Percentiles rank a stretch among this genome's conserved stretches.
Evolutionary conservation across 2,888 invertebrate genomes (phyloP).

Genomic region (Siphlonurus alternatus): DNA sequence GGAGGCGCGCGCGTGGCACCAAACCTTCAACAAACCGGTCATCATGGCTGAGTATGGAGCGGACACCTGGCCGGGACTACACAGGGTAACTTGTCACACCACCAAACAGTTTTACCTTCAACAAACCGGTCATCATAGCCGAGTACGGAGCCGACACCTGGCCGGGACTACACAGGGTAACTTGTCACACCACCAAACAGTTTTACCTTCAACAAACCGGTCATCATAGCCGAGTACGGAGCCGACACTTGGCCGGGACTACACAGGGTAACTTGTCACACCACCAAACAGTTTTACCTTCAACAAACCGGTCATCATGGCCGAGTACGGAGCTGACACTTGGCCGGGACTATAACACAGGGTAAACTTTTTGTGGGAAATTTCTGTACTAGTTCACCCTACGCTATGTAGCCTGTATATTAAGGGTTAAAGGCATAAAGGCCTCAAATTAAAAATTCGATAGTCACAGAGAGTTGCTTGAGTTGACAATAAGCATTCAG

Average conservation of each 20-base stretch:
- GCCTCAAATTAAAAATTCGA: no score
- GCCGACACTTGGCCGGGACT: conserved; percentile 38
- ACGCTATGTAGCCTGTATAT: no score
- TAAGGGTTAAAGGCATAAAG: no score
- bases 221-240: conserved; percentile 43
- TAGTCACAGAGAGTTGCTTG: no score
- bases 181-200: no score
- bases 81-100: no score
- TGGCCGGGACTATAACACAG: conserved; percentile 35
- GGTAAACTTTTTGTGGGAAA: no score
- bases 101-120: conserved; percentile 24
- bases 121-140: conserved; percentile 38
- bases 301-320: conserved; percentile 37
- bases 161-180: conserved; percentile 35
- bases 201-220: conserved; percentile 32
- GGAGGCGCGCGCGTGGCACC: conserved; percentile 30
- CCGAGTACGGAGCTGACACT: conserved; percentile 44
- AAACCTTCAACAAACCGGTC: conserved; percentile 33
- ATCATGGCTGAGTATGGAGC: conserved; percentile 44
- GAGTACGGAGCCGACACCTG: conserved; percentile 44
- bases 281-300: no score
- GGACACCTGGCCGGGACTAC: conserved; percentile 36
- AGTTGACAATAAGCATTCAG: no score
- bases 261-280: conserved; percentile 35
- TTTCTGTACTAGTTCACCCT: no score